These are phyloP conservation scores for Emmelina monodactyla DNA, from an alignment of 2,888 invertebrate species.

Conservation along the genomic window DNA sequence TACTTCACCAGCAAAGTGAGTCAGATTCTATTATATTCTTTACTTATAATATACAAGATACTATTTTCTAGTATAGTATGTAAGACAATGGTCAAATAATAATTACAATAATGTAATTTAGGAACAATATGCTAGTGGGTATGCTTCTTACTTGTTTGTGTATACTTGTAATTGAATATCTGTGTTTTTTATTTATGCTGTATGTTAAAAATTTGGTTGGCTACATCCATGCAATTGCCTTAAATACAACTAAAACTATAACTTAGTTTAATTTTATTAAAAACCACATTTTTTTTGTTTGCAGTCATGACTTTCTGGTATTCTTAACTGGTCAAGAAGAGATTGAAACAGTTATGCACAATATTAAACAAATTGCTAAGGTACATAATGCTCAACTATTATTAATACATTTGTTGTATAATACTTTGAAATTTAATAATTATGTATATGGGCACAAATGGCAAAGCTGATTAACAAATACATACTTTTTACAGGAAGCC, in stretches of 20 bases:
- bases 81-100: too few species aligned
- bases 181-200: too few species aligned
- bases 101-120: too few species aligned
- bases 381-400: constrained; percentile 47
- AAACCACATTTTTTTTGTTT: constrained; percentile 34
- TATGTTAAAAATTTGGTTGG: neutral
- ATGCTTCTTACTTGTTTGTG: too few species aligned
- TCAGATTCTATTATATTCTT: constrained; percentile 12
- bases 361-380: constrained; percentile 76
- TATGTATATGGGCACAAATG: too few species aligned
- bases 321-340: constrained; percentile 98
- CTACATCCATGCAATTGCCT: too few species aligned
- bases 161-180: too few species aligned
- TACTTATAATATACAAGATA: constrained; percentile 5
- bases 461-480: neutral
- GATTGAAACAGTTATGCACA: constrained; percentile 85
- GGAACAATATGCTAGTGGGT: too few species aligned
- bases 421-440: too few species aligned
- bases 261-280: neutral
- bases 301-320: constrained; percentile 87
- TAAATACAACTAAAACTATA: too few species aligned
- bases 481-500: constrained; percentile 38
- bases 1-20: constrained; percentile 80
- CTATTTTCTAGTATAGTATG: too few species aligned
- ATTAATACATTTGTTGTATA: too few species aligned